These are phyloP conservation scores for Sepiola atlantica DNA, from an alignment of 2,888 invertebrate species.

Conservation along the genomic window DNA sequence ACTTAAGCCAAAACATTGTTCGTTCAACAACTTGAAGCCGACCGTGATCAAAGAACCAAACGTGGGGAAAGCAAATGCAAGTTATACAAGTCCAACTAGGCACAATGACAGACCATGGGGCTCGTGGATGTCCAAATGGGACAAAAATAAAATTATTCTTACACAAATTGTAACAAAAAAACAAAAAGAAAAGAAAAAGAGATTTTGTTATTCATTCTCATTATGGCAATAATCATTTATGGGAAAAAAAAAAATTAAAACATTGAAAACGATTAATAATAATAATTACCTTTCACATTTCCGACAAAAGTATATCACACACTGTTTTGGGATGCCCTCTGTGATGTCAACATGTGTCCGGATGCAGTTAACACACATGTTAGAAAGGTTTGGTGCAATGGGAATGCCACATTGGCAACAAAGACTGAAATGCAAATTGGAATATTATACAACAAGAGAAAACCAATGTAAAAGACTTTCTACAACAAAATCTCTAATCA, in stretches of 20 bases:
- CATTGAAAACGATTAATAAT: background rate
- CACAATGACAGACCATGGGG: no score
- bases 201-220: background rate
- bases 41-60: no score
- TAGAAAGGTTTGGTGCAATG: constrained; percentile 95
- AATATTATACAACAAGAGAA: background rate
- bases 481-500: background rate
- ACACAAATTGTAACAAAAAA: background rate
- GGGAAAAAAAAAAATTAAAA: background rate
- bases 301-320: constrained; percentile 87
- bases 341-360: constrained; percentile 94
- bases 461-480: background rate
- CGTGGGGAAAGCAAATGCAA: no score
- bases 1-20: no score
- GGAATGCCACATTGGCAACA: constrained; percentile 95
- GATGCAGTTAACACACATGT: constrained; percentile 97
- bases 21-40: no score
- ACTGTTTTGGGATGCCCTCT: constrained; percentile 95
- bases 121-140: no score
- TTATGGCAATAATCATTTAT: background rate
- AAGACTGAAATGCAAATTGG: constrained; percentile 61
- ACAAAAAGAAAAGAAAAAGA: background rate
- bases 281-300: constrained; percentile 88
- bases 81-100: no score
- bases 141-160: no score